Evolutionary conservation across 2,888 invertebrate species (phyloP), one percentile per base, ranked within the genome.

Genomic region (Torymus auratus): DNA sequence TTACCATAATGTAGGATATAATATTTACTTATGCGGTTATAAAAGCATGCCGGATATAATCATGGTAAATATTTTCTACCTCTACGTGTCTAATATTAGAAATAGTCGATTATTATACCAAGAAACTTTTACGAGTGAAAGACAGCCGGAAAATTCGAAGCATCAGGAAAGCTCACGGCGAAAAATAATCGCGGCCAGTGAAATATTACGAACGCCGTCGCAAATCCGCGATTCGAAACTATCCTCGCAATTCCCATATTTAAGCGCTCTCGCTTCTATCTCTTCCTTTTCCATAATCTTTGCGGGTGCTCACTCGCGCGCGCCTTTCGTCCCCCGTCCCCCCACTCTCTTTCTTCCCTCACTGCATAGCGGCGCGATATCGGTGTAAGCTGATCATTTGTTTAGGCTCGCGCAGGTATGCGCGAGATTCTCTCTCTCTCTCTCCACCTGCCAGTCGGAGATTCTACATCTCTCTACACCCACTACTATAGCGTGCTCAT

Each of bases 371-470:
- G 67, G 50, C 56, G 58, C 15, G 73, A 73, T 78, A 80, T 74
- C 78, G 78, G 70, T 78, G 76, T 75, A 68, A 64, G 72, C 72
- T 70, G 82, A 82, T 82, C 82, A 79, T 82, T 82, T 79, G 79
- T 82, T 82, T 82, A 76, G 79, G 60, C 64, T 71, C 75, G 12
- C 65, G n/a, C 75, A 82, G 75, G 78, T 82, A 82, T 78, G 82
- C 76, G 41, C 76, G 41, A 56, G 68, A 64, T 61, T 75, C 28
- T 68, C 55, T 17, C 52, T 41, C 23, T 28, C 64, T 15, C 17
- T 23, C 60, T 62, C 68, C 76, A 52, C 55, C 68, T 56, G 67
- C 77, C 53, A 23, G 17, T 20, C 15, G 28, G 52, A 71, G 60
- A 52, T 60, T 71, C 71, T 17, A 15, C 60, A 60, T 50, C 58